These are phyloP conservation scores for Geopemphigus sp. DNA, from an alignment of 1,140 invertebrate genomes.

Conservation along the genomic window DNA sequence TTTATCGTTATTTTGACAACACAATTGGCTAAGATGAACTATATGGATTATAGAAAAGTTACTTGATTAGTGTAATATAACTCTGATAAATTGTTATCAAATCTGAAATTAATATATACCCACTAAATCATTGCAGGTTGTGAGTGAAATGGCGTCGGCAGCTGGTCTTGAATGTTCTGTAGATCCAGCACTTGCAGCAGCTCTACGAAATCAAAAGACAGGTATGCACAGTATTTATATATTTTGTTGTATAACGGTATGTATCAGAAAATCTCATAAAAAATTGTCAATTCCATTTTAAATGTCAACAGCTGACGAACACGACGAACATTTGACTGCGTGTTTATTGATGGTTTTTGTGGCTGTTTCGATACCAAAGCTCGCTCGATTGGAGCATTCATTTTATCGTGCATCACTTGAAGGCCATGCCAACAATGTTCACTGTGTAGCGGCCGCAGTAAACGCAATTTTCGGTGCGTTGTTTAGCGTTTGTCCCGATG, in stretches of 20 bases:
- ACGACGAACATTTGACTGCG: constrained; percentile 86
- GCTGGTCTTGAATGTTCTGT: constrained; percentile 90
- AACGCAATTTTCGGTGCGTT: constrained; percentile 96
- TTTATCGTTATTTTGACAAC: no score
- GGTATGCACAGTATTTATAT: constrained; percentile 57
- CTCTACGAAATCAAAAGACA: constrained; percentile 81
- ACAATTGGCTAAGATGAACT: neutral
- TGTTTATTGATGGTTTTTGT: constrained; percentile 98
- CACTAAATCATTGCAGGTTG: constrained; percentile 61
- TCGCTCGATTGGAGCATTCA: constrained; percentile 86
- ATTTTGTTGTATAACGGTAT: no score
- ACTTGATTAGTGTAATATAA: no score
- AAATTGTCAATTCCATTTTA: no score
- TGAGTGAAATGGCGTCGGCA: constrained; percentile 95
- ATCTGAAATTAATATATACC: neutral
- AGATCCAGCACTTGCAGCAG: constrained; percentile 88
- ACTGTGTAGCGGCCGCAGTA: constrained; percentile 93
- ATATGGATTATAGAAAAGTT: neutral
- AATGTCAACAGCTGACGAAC: constrained; percentile 62
- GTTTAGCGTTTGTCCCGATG: constrained; percentile 80
- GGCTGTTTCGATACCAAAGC: constrained; percentile 93
- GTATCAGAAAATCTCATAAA: no score
- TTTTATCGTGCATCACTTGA: constrained; percentile 88
- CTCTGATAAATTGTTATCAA: no score
- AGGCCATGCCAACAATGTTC: constrained; percentile 96